phyloP scores from a whole-genome alignment of 2,113 vertebrate genomes.

The Chiloscyllium plagiosum region DNA sequence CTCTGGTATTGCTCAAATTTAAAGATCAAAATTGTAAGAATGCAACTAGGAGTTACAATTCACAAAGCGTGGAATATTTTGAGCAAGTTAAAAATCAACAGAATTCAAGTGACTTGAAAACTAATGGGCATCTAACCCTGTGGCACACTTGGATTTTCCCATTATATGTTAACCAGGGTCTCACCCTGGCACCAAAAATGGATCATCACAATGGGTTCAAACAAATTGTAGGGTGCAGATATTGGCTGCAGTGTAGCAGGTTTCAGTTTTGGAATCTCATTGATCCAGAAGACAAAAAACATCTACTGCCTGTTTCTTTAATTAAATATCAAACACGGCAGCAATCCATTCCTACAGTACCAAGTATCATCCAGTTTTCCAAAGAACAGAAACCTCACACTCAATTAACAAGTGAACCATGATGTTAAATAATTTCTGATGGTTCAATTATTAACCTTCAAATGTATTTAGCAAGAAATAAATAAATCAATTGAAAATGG shows the following conservation, averaged over 20 bases:
- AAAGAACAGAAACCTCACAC: not conserved
- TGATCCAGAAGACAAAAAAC: not conserved
- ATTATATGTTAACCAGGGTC: not conserved
- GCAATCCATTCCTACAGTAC: not conserved
- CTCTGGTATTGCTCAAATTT: not conserved
- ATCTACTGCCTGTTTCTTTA: not conserved
- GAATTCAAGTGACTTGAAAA: not conserved
- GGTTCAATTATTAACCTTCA: slow-evolving; percentile 22
- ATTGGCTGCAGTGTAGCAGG: not conserved
- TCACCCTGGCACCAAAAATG: not conserved
- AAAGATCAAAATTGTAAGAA: not conserved
- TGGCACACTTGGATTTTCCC: not conserved
- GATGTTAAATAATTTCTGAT: slow-evolving; percentile 33
- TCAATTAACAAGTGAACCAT: slow-evolving; percentile 12
- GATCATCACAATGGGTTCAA: not conserved
- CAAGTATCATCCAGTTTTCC: not conserved
- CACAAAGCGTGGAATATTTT: not conserved
- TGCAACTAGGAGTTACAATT: not conserved
- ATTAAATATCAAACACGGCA: not conserved
- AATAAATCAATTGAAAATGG: slow-evolving; percentile 35
- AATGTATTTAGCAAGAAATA: slow-evolving; percentile 16
- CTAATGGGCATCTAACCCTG: no score
- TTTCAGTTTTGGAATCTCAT: not conserved
- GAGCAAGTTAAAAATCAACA: not conserved
- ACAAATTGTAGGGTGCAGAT: not conserved